A percentile compares a stretch with the other conserved stretches of the same genome.
These are phyloP conservation scores for Brachionus angularis DNA, from an alignment of 1,140 invertebrate genomes.

Conservation along the genomic window DNA sequence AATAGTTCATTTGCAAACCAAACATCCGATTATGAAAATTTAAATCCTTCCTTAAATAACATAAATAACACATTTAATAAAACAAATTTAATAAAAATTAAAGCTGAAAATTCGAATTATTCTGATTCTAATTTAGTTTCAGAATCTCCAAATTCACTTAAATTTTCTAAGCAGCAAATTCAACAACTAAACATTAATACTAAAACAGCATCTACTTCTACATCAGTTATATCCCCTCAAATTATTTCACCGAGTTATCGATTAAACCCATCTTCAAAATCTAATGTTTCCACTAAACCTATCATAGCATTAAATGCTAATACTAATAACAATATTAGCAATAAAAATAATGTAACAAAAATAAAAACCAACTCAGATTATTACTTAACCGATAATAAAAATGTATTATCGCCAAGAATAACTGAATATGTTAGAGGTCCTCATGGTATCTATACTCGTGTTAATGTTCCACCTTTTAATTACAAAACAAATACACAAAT, in stretches of 20 bases:
- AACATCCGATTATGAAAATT: conserved; percentile 1
- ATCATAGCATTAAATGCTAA: background rate
- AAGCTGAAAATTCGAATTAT: background rate
- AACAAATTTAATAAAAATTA: too few species aligned
- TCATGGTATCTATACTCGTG: conserved; percentile 36
- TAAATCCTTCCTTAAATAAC: too few species aligned
- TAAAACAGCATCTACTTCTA: conserved; percentile 1
- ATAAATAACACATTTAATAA: too few species aligned
- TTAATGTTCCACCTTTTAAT: conserved; percentile 30
- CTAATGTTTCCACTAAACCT: background rate
- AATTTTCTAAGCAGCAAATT: conserved; percentile 11
- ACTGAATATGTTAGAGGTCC: conserved; percentile 38
- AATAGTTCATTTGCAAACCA: conserved; percentile 7
- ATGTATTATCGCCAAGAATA: background rate
- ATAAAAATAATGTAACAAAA: background rate
- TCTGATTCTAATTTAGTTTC: background rate
- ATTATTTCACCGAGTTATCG: conserved; percentile 10
- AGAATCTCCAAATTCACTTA: background rate
- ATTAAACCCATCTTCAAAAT: background rate
- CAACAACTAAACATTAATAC: background rate
- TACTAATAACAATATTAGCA: background rate
- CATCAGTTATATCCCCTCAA: background rate
- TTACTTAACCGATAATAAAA: background rate
- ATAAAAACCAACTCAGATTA: conserved; percentile 19
- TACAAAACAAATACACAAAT: background rate